Evolutionary conservation across 1,140 invertebrate species (phyloP).

Genomic region (Metopolophium dirhodum): DNA sequence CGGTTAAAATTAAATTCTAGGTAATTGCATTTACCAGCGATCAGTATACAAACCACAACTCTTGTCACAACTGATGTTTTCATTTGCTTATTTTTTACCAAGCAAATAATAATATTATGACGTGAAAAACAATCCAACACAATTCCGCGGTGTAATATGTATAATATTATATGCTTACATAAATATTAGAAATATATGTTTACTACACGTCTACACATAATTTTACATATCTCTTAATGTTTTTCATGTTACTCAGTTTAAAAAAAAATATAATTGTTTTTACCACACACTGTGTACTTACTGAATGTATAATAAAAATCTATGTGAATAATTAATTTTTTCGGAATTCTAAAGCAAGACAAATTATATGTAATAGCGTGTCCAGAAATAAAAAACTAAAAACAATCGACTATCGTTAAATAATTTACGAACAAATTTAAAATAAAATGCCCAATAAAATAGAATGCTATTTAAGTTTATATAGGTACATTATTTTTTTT

Average conservation of each 20-base stretch:
- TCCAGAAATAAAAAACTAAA: background rate
- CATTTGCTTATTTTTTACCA: background rate
- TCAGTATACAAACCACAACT: background rate
- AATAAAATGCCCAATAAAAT: background rate
- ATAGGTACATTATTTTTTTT: background rate
- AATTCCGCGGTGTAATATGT: no score
- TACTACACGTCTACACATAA: background rate
- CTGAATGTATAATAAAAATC: background rate
- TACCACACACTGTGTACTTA: background rate
- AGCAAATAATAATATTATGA: background rate
- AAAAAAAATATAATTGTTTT: background rate
- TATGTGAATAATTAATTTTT: background rate
- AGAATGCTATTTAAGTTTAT: background rate
- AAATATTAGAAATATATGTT: background rate
- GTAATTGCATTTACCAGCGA: background rate
- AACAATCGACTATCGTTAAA: background rate
- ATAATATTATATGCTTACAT: no score
- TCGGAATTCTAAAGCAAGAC: background rate
- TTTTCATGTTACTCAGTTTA: background rate
- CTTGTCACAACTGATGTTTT: background rate
- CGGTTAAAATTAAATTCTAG: background rate
- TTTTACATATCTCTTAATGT: background rate
- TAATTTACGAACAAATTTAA: background rate
- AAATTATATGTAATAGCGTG: background rate
- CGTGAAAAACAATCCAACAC: no score